phyloP scores from a whole-genome alignment of 2,888 invertebrate genomes.

The Heliconius hortense region DNA sequence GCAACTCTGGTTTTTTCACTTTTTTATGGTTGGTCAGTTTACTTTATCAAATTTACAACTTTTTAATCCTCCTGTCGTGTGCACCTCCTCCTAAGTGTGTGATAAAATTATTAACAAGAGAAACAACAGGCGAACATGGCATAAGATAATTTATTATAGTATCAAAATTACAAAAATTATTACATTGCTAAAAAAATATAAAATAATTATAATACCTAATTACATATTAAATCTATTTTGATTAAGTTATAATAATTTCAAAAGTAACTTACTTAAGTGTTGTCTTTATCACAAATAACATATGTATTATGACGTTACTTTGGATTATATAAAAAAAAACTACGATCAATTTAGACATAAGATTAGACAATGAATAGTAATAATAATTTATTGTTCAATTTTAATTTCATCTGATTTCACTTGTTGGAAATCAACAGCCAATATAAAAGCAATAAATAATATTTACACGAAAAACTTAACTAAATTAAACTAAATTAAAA shows the following conservation, averaged over 20 bases:
- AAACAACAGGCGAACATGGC: slow-evolving; percentile 59
- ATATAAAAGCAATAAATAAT: slow-evolving; percentile 41
- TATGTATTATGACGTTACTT: slow-evolving; percentile 71
- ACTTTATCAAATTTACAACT: too few relatives aligned
- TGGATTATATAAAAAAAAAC: slow-evolving; percentile 52
- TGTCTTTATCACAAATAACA: slow-evolving; percentile 28
- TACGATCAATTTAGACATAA: background rate
- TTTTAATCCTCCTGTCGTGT: background rate
- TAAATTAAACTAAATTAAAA: background rate
- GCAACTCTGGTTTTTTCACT: too few relatives aligned
- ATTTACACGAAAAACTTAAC: slow-evolving; percentile 41
- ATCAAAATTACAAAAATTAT: slow-evolving; percentile 52
- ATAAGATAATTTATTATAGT: slow-evolving; percentile 61
- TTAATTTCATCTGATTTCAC: background rate
- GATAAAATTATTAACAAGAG: slow-evolving; percentile 23
- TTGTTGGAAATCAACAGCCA: slow-evolving; percentile 10
- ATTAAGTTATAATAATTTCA: background rate
- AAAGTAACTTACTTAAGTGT: background rate
- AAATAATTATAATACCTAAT: background rate
- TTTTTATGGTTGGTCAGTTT: too few relatives aligned
- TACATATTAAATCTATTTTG: background rate
- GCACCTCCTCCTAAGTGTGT: too few relatives aligned
- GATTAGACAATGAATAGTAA: background rate
- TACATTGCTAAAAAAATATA: slow-evolving; percentile 16
- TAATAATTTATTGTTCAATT: background rate